Conservation (phyloP, 2,113 vertebrate species). For the Nannobrachium achirus region DNA sequence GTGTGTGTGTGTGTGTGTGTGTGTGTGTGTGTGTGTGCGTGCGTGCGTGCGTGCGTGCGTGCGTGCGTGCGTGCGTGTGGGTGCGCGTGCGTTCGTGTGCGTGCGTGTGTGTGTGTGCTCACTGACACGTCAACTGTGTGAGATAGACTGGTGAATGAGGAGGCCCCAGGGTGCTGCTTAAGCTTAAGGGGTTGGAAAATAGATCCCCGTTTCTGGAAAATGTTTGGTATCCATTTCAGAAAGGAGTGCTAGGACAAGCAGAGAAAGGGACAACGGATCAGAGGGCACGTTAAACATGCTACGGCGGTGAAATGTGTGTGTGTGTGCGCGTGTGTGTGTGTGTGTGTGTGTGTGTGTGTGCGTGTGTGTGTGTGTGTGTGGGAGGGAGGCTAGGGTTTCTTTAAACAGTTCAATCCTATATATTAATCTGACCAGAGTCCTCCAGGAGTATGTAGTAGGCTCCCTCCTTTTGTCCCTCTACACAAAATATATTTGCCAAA, state of each 20-base stretch:
- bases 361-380: too few species aligned
- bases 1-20: background rate
- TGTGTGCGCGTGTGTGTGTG: too few species aligned
- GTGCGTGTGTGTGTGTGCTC: background rate
- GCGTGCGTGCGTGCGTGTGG: background rate
- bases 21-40: background rate
- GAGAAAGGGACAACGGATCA: constrained; percentile 36
- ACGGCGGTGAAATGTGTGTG: too few species aligned
- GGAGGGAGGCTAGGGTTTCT: too few species aligned
- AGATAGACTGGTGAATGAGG: constrained; percentile 31
- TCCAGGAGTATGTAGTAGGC: too few species aligned
- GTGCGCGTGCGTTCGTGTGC: too few species aligned
- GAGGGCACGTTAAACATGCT: constrained; percentile 2
- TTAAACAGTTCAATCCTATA: too few species aligned
- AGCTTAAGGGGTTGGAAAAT: constrained; percentile 52
- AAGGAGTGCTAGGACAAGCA: constrained; percentile 43
- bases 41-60: background rate
- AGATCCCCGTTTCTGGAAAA: constrained; percentile 59
- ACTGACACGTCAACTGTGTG: constrained; percentile 2
- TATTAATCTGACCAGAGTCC: too few species aligned
- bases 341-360: too few species aligned
- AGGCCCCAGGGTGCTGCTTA: constrained; percentile 44
- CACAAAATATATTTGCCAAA: too few species aligned
- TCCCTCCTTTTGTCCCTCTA: too few species aligned
- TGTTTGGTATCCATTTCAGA: constrained; percentile 64